Evolutionary conservation across 2,113 vertebrate species (phyloP), one percentile per base, ranked within the genome.

Genomic region (Physeter macrocephalus): DNA sequence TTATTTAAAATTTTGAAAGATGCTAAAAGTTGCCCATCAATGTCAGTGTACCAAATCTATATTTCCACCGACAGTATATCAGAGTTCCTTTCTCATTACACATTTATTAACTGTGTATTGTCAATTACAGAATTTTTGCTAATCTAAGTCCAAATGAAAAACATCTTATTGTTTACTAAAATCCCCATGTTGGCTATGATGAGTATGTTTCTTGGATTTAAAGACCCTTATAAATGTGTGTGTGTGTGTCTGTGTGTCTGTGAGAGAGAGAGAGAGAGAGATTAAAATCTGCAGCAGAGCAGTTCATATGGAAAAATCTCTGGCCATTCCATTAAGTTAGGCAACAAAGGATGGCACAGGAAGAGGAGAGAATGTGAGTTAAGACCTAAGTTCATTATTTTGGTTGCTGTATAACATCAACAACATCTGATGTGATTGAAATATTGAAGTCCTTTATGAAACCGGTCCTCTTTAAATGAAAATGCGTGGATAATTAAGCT

Each of bases 401-500:
- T 80, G 71, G 27, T 1, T 31, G 72, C 85, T 88, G 72, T 92
- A 78, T 34, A 75, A 66, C 62, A 88, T 97, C 87, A 93, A 1
- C 8, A 66, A 90, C 41, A 90, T 67, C 88, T 93, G 77, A 82
- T 95, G 94, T 97, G 87, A 97, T 97, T 97, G 93, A 98, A 97
- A 88, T 86, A 93, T 61, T 77, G 31, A 92, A 69, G 62, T 41
- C 64, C 74, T 97, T 97, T 97, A 93, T 97, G 93, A 71, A 92
- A 95, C 81, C 93, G 31, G 15, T 20, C 85, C 0, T 2, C 77
- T 97, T 97, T 88, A 97, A 97, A 88, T 88, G 72, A 94, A 92
- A 96, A 71, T 96, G 92, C 36, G 89, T 98, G 14, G 93, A 90
- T 97, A 98, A 97, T 97, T 97, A 90, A 96, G 87, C 43, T 82